Conservation (phyloP, 2,888 invertebrate species). For the Pocota personata region DNA sequence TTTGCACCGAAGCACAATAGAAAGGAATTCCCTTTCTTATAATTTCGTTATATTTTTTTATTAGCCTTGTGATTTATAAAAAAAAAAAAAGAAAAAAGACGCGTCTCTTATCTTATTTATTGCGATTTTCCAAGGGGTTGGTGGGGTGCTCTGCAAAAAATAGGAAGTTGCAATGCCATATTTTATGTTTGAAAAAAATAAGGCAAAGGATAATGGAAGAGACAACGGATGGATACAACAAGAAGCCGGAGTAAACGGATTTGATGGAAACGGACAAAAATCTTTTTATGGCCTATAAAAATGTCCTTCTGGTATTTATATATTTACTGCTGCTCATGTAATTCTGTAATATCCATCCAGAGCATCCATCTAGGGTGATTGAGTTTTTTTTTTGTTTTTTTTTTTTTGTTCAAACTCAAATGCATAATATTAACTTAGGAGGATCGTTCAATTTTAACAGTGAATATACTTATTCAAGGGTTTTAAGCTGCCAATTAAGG, state of each 20-base stretch:
- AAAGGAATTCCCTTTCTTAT: conserved; percentile 65
- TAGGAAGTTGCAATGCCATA: conserved; percentile 49
- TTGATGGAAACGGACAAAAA: conserved; percentile 40
- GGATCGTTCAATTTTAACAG: conserved; percentile 29
- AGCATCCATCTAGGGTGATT: conserved; percentile 53
- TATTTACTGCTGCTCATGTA: conserved; percentile 43
- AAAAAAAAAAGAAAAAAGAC: conserved; percentile 18
- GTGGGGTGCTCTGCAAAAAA: conserved; percentile 4
- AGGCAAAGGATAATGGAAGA: conserved; percentile 28
- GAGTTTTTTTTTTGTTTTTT: conserved; percentile 16
- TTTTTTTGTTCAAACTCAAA: neutral
- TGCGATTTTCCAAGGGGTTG: conserved; percentile 33
- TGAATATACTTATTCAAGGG: conserved; percentile 8
- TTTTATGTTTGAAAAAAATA: conserved; percentile 33
- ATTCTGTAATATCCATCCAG: conserved; percentile 35
- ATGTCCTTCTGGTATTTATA: conserved; percentile 60
- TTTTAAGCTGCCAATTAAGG: conserved; percentile 16
- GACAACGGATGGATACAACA: neutral
- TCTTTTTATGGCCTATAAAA: conserved; percentile 66
- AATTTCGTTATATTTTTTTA: conserved; percentile 59
- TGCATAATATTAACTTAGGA: conserved; percentile 25
- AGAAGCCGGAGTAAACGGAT: conserved; percentile 3
- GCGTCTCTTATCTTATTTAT: conserved; percentile 62
- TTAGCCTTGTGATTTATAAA: conserved; percentile 66
- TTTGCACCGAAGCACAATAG: conserved; percentile 66